A percentile compares a stretch with the other conserved stretches of the same genome.
Conservation (phyloP, 2,113 vertebrate genomes). For the Mesoclemmys tuberculata region DNA sequence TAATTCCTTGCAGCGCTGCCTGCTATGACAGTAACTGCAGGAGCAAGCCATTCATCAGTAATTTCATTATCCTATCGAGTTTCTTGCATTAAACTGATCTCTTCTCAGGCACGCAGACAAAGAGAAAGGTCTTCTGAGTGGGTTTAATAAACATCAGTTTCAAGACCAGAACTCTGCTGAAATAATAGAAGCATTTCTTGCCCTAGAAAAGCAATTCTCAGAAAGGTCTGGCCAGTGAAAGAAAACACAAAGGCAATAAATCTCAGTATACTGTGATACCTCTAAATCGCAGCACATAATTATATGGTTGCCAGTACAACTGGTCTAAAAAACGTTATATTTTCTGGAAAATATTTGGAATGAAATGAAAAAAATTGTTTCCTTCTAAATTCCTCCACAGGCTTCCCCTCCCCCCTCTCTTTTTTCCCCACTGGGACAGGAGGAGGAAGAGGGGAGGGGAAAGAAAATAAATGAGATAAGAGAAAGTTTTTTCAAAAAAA, state of each 20-base stretch:
- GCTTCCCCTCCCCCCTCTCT: too few species aligned
- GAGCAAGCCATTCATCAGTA: neutral
- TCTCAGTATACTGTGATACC: neutral
- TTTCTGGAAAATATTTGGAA: neutral
- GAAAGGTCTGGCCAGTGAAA: neutral
- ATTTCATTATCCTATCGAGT: constrained; percentile 20
- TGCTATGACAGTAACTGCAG: neutral
- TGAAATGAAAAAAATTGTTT: neutral
- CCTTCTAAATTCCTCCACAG: neutral
- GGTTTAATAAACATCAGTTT: neutral
- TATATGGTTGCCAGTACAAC: neutral
- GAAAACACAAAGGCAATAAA: neutral
- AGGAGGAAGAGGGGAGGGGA: neutral
- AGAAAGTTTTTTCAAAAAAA: neutral
- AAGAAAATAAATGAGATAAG: neutral
- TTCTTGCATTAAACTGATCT: neutral
- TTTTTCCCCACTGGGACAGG: neutral
- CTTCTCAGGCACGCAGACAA: constrained; percentile 3
- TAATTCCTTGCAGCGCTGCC: neutral
- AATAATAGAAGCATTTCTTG: neutral
- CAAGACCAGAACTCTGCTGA: neutral
- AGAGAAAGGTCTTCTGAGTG: neutral
- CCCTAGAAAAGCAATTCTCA: neutral
- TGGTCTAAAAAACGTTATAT: neutral
- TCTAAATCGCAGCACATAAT: neutral